Evolutionary conservation across 2,888 invertebrate genomes (phyloP), one percentile per base, ranked within the genome.

Genomic region (Thereva nobilitata): DNA sequence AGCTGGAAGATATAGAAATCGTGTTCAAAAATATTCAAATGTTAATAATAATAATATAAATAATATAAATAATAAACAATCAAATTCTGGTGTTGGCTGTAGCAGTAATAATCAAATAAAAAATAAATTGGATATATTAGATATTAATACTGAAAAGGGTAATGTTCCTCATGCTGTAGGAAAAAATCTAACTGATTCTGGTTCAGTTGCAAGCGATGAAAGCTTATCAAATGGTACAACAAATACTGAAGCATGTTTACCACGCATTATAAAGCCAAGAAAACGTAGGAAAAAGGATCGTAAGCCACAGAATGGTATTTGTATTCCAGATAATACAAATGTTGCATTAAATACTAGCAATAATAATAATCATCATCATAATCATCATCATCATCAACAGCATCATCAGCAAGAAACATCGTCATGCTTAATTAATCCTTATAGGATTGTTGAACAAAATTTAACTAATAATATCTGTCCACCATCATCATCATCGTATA

Each of bases 241-340:
- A 52, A 38, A 54, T 38, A 49, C 55, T 7, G 92, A 91, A 77
- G 90, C 89, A 71, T 90, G 90, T 82, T 82, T 93, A 76, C 93
- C 93, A 71, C 85, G 94, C 73, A 93, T 94, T 71, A 93, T 94
- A 75, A 94, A 94, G 79, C 93, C 93, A 5, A 84, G 94, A 57
- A 94, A 94, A 78, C 86, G 94, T 61, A 87, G 93, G 77, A 94
- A 93, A 87, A 94, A 93, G 81, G 93, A 93, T 78, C 85, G 92
- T 73, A 91, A 92, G 81, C 90, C 91, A 42, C 83, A 84, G 72
- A 85, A 83, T 73, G 83, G 23, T 23, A 12, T 54, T 7, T 54
- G 68, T 12, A 5, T 66, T 6, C 55, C 65, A 6, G 64, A 65
- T 45, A 35, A 7, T 12, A 50, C 49, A n/a, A 41, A 50, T 10